phyloP scores from a whole-genome alignment of 2,888 invertebrate species.

The Drosophila colorata region DNA sequence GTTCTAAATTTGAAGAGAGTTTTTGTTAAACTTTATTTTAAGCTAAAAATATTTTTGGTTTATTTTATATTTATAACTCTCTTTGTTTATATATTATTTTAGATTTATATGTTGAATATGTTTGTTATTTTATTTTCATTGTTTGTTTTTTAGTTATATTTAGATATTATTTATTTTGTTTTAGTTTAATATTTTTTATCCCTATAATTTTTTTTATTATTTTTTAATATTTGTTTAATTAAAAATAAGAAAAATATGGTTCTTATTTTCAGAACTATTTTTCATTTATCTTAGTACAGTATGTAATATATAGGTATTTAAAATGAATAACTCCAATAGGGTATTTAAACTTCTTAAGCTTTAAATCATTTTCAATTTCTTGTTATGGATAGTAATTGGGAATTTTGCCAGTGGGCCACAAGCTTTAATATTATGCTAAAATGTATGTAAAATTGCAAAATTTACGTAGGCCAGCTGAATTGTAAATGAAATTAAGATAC shows the following conservation, averaged over 20 bases:
- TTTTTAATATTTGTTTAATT: too few species aligned
- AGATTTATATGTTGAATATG: too few species aligned
- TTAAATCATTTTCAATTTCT: background rate
- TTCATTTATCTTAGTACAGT: too few species aligned
- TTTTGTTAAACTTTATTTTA: background rate
- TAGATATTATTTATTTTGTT: too few species aligned
- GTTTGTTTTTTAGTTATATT: too few species aligned
- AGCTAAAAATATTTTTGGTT: background rate
- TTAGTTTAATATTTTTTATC: too few species aligned
- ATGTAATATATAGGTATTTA: too few species aligned
- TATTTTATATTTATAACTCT: background rate
- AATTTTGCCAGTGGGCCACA: constrained; percentile 13
- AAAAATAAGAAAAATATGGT: too few species aligned
- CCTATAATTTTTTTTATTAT: too few species aligned
- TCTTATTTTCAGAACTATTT: too few species aligned
- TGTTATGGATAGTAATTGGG: constrained; percentile 18
- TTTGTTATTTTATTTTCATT: too few species aligned
- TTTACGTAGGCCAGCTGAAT: constrained; percentile 15
- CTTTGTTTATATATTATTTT: too few species aligned
- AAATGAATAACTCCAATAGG: background rate
- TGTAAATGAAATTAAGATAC: constrained; percentile 49
- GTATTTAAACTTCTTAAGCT: background rate
- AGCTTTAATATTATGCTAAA: constrained; percentile 18
- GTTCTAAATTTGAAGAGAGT: background rate
- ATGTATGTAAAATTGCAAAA: constrained; percentile 24